Conservation (phyloP, 2,797 vertebrate genomes). For the Sparus aurata region DNA sequence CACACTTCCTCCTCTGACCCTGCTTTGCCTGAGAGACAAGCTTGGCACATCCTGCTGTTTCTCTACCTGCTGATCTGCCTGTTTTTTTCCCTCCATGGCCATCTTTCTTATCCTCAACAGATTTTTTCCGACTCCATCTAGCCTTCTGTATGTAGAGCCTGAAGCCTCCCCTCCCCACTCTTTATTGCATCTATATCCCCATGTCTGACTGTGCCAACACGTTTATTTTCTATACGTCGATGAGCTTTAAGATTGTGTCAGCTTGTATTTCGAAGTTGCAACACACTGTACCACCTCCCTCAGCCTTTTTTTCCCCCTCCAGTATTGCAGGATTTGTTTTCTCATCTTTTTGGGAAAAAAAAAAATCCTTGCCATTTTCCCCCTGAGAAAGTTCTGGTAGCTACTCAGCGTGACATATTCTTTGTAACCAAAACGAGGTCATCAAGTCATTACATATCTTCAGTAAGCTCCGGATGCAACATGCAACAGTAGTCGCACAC, state of each 20-base stretch:
- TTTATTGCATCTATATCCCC: conserved; percentile 54
- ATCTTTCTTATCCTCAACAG: conserved; percentile 29
- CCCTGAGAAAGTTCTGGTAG: conserved; percentile 5
- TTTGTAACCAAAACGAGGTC: conserved; percentile 3
- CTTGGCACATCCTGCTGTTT: conserved; percentile 30
- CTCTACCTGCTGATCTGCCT: conserved; percentile 33
- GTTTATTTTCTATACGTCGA: conserved; percentile 26
- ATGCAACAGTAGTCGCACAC: conserved; percentile 13
- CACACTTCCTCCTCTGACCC: background rate
- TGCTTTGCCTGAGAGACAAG: conserved; percentile 14
- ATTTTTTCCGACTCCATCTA: conserved; percentile 39
- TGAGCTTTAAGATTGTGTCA: conserved; percentile 47
- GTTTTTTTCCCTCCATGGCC: conserved; percentile 10
- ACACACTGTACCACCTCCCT: conserved; percentile 3
- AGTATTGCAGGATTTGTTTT: conserved; percentile 21
- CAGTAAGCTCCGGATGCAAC: conserved; percentile 9
- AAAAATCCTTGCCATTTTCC: conserved; percentile 8
- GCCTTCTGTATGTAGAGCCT: conserved; percentile 27
- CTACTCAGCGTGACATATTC: conserved; percentile 2
- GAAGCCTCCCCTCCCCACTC: conserved; percentile 20
- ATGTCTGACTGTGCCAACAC: conserved; percentile 31
- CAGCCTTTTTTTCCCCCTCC: background rate
- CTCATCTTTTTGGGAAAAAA: background rate
- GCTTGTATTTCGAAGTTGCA: conserved; percentile 39
- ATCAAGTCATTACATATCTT: conserved; percentile 39